Conservation (phyloP, 2,113 vertebrate species). For the Aviceda subcristata region DNA sequence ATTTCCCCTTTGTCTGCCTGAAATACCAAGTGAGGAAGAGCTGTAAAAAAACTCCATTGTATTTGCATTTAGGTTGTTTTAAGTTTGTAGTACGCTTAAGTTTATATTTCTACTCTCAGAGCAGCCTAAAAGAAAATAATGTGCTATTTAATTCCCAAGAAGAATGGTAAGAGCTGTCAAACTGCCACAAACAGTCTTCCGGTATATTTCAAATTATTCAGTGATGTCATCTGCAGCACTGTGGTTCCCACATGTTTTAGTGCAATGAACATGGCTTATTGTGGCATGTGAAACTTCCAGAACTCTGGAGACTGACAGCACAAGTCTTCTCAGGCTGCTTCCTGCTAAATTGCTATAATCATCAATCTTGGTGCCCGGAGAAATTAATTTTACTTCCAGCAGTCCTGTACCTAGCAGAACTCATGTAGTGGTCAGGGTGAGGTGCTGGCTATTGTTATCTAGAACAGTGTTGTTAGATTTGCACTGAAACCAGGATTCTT, state of each 20-base stretch:
- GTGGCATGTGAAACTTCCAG: background rate
- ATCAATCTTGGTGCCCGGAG: background rate
- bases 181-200: background rate
- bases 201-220: background rate
- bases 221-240: background rate
- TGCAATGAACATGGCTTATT: background rate
- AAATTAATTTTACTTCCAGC: background rate
- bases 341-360: background rate
- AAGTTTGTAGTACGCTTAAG: background rate
- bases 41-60: background rate
- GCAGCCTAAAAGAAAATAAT: background rate
- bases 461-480: background rate
- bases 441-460: background rate
- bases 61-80: background rate
- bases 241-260: background rate
- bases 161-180: background rate
- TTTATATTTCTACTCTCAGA: background rate
- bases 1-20: constrained; percentile 86
- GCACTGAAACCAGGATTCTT: background rate
- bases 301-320: background rate
- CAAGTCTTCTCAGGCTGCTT: background rate
- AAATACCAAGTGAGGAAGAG: constrained; percentile 86
- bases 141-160: background rate
- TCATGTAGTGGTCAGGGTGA: background rate
- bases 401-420: background rate